Evolutionary conservation across 2,797 vertebrate species (phyloP).

Genomic region (Sebastes elongatus): DNA sequence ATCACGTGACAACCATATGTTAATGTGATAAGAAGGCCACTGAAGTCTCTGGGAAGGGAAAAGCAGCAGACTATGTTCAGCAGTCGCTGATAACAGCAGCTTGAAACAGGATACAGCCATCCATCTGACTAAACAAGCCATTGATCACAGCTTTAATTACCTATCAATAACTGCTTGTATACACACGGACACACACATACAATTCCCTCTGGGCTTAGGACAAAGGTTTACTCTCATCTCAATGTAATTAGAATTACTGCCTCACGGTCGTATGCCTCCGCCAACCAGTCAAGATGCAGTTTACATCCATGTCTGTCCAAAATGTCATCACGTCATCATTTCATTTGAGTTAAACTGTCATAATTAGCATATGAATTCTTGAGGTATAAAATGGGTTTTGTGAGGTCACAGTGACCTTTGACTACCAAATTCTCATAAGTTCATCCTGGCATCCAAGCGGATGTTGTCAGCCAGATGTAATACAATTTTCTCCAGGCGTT

Average conservation of each 20-base stretch:
- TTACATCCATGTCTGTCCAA: too few species aligned
- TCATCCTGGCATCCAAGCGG: fast-evolving
- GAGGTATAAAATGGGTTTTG: too few species aligned
- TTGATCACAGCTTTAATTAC: conserved; percentile 9
- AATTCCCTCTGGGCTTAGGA: background rate
- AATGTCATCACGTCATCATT: too few species aligned
- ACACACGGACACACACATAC: background rate
- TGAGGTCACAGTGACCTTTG: background rate
- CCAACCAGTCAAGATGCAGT: too few species aligned
- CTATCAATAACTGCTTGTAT: background rate
- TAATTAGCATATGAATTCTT: too few species aligned
- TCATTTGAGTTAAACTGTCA: too few species aligned
- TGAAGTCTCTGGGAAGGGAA: background rate
- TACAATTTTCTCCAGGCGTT: background rate
- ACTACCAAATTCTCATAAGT: too few species aligned
- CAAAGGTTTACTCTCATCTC: background rate
- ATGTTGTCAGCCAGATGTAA: fast-evolving
- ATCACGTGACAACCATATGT: background rate
- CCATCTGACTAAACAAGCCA: background rate
- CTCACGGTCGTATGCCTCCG: too few species aligned
- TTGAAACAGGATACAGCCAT: background rate
- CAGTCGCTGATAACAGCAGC: background rate
- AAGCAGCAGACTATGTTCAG: background rate
- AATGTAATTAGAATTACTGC: background rate
- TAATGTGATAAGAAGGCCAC: background rate